Percentiles rank a stretch among this genome's conserved stretches.
These are phyloP conservation scores for Torymus auratus DNA, from an alignment of 2,888 invertebrate species.

Conservation along the genomic window DNA sequence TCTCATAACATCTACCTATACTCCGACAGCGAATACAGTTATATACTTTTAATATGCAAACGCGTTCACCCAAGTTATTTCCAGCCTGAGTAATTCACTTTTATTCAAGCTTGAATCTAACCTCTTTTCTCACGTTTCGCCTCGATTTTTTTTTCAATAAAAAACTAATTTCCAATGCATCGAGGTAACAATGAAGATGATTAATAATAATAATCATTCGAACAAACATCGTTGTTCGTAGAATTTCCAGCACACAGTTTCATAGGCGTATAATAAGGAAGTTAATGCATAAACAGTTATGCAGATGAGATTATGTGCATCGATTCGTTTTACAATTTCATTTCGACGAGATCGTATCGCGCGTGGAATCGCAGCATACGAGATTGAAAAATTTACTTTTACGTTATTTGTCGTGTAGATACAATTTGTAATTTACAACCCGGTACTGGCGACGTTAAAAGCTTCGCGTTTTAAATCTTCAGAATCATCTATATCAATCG, in stretches of 20 bases:
- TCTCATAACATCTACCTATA: too few relatives aligned
- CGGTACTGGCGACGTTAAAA: too few relatives aligned
- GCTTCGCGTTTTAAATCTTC: too few relatives aligned
- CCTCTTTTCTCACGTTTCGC: background rate
- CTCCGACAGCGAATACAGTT: too few relatives aligned
- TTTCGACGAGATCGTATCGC: background rate
- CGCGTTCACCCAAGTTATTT: too few relatives aligned
- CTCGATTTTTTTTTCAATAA: background rate
- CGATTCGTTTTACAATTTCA: conserved; percentile 16
- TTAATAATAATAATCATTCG: conserved; percentile 2
- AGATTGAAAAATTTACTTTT: too few relatives aligned
- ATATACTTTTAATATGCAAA: too few relatives aligned
- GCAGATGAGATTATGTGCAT: conserved; percentile 19
- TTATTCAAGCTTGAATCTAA: background rate
- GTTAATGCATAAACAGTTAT: conserved; percentile 40
- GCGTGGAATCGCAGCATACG: too few relatives aligned
- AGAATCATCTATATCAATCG: too few relatives aligned
- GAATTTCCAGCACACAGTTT: conserved; percentile 10
- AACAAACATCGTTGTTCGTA: conserved; percentile 9
- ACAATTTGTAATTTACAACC: too few relatives aligned
- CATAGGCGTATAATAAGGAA: conserved; percentile 7
- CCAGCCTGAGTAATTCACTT: too few relatives aligned
- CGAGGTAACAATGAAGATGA: conserved; percentile 11
- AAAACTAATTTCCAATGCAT: conserved; percentile 17
- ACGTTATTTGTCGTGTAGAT: too few relatives aligned